Evolutionary conservation across 1,140 invertebrate species (phyloP).

Genomic region (Nasonia vitripennis): DNA sequence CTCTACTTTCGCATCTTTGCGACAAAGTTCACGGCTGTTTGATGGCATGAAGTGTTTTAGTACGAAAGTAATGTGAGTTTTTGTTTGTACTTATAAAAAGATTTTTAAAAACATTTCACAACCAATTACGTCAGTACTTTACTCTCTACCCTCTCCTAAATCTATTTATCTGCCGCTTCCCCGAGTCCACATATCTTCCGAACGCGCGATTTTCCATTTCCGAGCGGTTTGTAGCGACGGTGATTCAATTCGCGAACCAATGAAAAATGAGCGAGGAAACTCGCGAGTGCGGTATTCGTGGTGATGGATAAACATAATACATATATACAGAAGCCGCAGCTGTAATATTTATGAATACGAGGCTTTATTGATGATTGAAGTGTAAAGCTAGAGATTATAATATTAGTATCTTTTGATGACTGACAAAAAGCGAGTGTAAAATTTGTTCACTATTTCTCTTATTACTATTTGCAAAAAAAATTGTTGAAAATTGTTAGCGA

Average conservation of each 20-base stretch:
- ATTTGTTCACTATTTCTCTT: too few species aligned
- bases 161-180: conserved; percentile 10
- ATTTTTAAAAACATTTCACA: neutral
- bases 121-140: neutral
- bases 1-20: too few species aligned
- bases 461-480: too few species aligned
- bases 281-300: neutral
- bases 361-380: too few species aligned
- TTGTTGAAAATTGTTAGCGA: too few species aligned
- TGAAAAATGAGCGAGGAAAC: conserved; percentile 33
- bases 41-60: too few species aligned
- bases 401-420: too few species aligned
- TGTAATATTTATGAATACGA: conserved; percentile 7
- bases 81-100: too few species aligned
- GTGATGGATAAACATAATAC: neutral
- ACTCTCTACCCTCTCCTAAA: neutral
- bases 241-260: conserved; percentile 28
- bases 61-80: too few species aligned
- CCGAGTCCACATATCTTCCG: conserved; percentile 24
- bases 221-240: conserved; percentile 2
- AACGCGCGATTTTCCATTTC: conserved; percentile 33
- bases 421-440: too few species aligned
- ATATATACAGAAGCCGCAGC: neutral
- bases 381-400: too few species aligned
- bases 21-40: too few species aligned